phyloP scores from a whole-genome alignment of 2,888 invertebrate genomes.

The Phorcus lineatus region DNA sequence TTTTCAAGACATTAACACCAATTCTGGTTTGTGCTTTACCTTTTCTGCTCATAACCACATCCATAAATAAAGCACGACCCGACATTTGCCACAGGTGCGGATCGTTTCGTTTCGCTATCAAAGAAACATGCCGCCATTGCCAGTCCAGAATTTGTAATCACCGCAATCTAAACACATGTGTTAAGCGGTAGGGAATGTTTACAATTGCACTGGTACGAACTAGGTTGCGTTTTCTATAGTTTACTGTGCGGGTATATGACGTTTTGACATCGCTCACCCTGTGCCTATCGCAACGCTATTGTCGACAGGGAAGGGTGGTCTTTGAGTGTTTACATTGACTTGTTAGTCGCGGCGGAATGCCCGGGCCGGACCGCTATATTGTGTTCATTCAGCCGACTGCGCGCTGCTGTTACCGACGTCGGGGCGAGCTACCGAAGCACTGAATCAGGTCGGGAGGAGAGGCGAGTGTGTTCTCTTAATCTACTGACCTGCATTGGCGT shows the following conservation, averaged over 20 bases:
- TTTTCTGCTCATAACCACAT: too few species aligned
- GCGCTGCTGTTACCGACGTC: too few species aligned
- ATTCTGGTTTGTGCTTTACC: too few species aligned
- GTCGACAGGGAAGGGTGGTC: neutral
- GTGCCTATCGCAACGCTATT: conserved; percentile 19
- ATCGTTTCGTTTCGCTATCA: conserved; percentile 21
- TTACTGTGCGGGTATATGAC: conserved; percentile 2
- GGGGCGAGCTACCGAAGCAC: too few species aligned
- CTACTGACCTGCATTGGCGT: too few species aligned
- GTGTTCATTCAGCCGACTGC: too few species aligned
- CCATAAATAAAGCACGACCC: too few species aligned
- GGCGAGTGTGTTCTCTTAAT: too few species aligned
- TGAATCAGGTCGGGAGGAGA: too few species aligned
- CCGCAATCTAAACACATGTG: conserved; percentile 17
- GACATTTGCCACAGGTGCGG: neutral
- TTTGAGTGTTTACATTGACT: neutral
- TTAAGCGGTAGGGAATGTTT: conserved; percentile 11
- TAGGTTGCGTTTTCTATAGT: conserved; percentile 14
- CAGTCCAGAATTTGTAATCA: conserved; percentile 16
- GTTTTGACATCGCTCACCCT: neutral
- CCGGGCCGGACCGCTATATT: too few species aligned
- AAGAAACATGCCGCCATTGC: neutral
- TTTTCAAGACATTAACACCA: too few species aligned
- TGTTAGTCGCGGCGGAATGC: too few species aligned
- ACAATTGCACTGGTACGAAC: conserved; percentile 20